phyloP scores from a whole-genome alignment of 1,140 invertebrate genomes.

The Popillia japonica region DNA sequence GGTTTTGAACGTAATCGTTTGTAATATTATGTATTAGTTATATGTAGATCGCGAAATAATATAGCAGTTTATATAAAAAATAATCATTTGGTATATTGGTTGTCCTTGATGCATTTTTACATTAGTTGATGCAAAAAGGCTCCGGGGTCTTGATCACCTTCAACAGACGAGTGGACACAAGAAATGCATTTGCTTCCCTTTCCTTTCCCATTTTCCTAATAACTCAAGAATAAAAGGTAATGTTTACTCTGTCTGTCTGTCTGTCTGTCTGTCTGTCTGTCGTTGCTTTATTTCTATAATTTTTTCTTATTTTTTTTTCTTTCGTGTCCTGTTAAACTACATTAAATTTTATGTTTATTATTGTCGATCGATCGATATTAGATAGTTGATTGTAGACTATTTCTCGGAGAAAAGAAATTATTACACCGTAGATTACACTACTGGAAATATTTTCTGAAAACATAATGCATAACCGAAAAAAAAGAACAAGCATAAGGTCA shows the following conservation, averaged over 20 bases:
- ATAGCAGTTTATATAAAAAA: slow-evolving; percentile 7
- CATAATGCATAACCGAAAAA: slow-evolving; percentile 39
- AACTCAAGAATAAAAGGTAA: neutral
- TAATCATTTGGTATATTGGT: slow-evolving; percentile 9
- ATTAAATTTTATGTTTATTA: too few species aligned
- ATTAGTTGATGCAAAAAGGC: slow-evolving; percentile 11
- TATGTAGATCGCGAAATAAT: too few species aligned
- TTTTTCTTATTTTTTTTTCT: neutral
- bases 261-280: too few species aligned
- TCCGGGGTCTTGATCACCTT: slow-evolving; percentile 7
- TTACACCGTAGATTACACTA: neutral
- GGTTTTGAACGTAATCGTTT: too few species aligned
- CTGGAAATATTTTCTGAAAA: slow-evolving; percentile 39
- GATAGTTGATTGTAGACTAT: too few species aligned
- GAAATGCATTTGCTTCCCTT: neutral
- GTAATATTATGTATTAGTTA: too few species aligned
- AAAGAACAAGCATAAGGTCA: slow-evolving; percentile 46
- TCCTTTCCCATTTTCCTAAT: neutral
- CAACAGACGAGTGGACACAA: slow-evolving; percentile 10
- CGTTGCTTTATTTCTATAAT: too few species aligned
- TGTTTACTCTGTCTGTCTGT: too few species aligned
- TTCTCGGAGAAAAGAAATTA: neutral
- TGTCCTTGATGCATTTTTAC: neutral
- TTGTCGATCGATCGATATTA: too few species aligned
- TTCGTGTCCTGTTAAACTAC: neutral